Evolutionary conservation across 1,140 invertebrate species (phyloP).

Genomic region (Magallana ariakensis): DNA sequence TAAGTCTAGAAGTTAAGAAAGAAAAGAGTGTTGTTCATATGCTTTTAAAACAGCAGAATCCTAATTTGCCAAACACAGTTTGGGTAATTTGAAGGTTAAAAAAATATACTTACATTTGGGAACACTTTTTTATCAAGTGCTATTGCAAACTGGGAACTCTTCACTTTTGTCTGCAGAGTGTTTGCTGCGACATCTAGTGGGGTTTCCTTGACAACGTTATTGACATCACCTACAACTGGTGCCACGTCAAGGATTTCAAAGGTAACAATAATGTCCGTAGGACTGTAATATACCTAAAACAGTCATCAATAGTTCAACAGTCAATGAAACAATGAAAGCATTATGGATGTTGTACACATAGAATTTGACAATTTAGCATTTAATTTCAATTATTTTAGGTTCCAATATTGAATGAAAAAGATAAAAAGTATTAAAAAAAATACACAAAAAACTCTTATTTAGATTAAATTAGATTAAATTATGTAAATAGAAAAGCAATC

Average conservation of each 20-base stretch:
- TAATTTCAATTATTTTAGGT: too few relatives aligned
- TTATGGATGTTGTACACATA: too few relatives aligned
- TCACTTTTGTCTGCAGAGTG: slow-evolving; percentile 51
- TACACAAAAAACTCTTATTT: too few relatives aligned
- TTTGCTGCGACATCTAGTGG: slow-evolving; percentile 59
- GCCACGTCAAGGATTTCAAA: slow-evolving; percentile 69
- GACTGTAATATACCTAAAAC: slow-evolving; percentile 54
- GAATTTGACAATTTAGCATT: too few relatives aligned
- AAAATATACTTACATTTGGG: slow-evolving; percentile 54
- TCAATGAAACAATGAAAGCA: too few relatives aligned
- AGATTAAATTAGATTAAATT: too few relatives aligned
- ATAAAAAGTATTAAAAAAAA: too few relatives aligned
- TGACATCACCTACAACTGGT: slow-evolving; percentile 61
- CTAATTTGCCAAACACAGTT: background rate
- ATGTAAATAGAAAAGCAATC: background rate
- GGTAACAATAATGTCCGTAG: slow-evolving; percentile 58
- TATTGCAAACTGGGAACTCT: slow-evolving; percentile 54
- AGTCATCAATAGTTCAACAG: too few relatives aligned
- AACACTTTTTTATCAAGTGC: slow-evolving; percentile 46
- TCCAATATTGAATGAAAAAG: too few relatives aligned
- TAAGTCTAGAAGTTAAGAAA: too few relatives aligned
- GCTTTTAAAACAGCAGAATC: background rate
- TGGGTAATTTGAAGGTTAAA: background rate
- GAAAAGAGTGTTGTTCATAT: too few relatives aligned
- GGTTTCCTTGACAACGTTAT: slow-evolving; percentile 53